Percentiles rank a stretch among this genome's conserved stretches.
phyloP scores from a whole-genome alignment of 2,888 invertebrate genomes.

The Emesis russula region DNA sequence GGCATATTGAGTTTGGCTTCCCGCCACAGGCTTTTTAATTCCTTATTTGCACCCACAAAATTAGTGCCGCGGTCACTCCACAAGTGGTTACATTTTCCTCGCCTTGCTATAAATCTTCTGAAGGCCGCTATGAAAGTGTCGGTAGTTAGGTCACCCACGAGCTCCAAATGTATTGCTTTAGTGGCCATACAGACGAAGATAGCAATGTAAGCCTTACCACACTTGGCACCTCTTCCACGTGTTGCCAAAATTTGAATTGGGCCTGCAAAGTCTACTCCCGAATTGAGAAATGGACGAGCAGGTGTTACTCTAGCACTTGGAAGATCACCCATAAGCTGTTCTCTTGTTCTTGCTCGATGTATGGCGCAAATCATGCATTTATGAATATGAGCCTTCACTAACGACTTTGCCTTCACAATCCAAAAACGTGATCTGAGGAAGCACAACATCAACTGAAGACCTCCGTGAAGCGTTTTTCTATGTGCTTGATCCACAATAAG shows the following conservation, averaged over 20 bases:
- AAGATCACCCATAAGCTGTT: conserved; percentile 79
- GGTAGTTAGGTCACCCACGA: not conserved
- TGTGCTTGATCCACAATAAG: not conserved
- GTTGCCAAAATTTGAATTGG: conserved; percentile 64
- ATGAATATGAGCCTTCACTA: not conserved
- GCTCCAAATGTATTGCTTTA: conserved; percentile 57
- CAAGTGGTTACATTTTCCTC: not conserved
- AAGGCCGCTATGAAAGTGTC: not conserved
- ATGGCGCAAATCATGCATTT: conserved; percentile 2
- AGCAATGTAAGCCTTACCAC: conserved; percentile 43
- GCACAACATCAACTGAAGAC: not conserved
- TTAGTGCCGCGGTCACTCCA: not conserved
- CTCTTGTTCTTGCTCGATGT: not conserved
- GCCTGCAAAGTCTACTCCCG: conserved; percentile 86
- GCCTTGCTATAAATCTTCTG: not conserved
- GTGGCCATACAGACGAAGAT: conserved; percentile 81
- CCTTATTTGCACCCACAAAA: not conserved
- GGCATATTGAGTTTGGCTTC: not conserved
- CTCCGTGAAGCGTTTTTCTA: not conserved
- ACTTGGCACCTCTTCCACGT: not conserved
- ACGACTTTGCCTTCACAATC: not conserved
- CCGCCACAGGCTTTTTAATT: not conserved
- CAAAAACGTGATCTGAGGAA: not conserved
- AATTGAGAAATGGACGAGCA: conserved; percentile 75
- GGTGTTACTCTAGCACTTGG: conserved; percentile 75